Conservation (phyloP, 2,113 vertebrate species). For the Pithys albifrons region DNA sequence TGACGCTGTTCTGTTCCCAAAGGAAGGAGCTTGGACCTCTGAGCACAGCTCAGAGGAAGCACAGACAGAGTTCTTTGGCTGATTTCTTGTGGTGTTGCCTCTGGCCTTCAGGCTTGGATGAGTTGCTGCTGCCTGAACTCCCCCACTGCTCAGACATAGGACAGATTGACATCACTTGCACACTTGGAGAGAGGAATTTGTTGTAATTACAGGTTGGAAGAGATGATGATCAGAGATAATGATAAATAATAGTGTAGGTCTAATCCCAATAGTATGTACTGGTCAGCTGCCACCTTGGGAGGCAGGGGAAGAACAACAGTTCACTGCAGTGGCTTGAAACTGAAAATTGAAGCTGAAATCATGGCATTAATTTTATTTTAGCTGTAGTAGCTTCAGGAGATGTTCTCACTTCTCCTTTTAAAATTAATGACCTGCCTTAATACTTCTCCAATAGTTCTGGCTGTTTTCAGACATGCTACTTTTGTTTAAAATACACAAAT, state of each 20-base stretch:
- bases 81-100: not conserved
- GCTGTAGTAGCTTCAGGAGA: conserved; percentile 9
- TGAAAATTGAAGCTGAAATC: conserved; percentile 12
- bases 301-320: not conserved
- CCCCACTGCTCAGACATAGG: not conserved
- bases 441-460: not conserved
- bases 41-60: not conserved
- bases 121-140: not conserved
- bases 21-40: not conserved
- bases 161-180: not conserved
- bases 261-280: not conserved
- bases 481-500: not conserved
- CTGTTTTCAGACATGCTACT: not conserved
- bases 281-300: not conserved
- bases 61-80: not conserved
- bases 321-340: not conserved
- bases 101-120: not conserved
- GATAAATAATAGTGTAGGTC: not conserved
- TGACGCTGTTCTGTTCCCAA: not conserved
- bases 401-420: not conserved
- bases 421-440: conserved; percentile 2
- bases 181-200: not conserved
- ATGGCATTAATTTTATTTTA: not conserved
- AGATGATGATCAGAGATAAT: not conserved
- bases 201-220: conserved; percentile 18